Evolutionary conservation across 2,797 vertebrate genomes (phyloP).

Genomic region (Megalops cyprinoides): DNA sequence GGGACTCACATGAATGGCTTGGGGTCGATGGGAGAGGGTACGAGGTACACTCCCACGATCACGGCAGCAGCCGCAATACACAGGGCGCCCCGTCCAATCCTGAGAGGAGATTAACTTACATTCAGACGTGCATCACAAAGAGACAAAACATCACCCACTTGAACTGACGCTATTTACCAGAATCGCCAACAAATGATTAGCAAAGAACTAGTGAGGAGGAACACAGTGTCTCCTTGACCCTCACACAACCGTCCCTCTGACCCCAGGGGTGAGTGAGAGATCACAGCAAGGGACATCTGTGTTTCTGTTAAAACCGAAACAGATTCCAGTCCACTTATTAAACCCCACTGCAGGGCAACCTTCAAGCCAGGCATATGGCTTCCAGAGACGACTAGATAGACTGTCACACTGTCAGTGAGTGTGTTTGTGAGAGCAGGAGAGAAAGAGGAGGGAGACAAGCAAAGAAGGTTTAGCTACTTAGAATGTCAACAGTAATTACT

Average conservation of each 20-base stretch:
- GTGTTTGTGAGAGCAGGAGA: too few species aligned
- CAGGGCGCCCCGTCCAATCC: constrained; percentile 47
- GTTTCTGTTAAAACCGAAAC: background rate
- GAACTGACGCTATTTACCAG: background rate
- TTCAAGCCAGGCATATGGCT: too few species aligned
- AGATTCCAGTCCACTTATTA: too few species aligned
- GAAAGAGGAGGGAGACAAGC: too few species aligned
- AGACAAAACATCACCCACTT: background rate
- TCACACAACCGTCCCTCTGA: background rate
- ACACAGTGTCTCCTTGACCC: background rate
- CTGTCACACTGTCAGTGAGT: too few species aligned
- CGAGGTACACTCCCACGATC: constrained; percentile 64
- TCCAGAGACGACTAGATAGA: too few species aligned
- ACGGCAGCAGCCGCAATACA: constrained; percentile 46
- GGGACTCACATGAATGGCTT: constrained; percentile 61
- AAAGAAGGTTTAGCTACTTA: too few species aligned
- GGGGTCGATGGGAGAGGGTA: constrained; percentile 72
- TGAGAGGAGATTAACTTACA: constrained; percentile 31
- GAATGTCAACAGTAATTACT: too few species aligned
- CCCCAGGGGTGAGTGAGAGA: too few species aligned
- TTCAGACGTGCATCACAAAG: background rate
- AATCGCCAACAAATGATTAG: background rate
- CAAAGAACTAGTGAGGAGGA: background rate
- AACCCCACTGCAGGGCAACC: too few species aligned
- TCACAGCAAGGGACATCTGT: background rate